These are phyloP conservation scores for Sinotaia quadrata DNA, from an alignment of 2,888 invertebrate genomes.

Conservation along the genomic window DNA sequence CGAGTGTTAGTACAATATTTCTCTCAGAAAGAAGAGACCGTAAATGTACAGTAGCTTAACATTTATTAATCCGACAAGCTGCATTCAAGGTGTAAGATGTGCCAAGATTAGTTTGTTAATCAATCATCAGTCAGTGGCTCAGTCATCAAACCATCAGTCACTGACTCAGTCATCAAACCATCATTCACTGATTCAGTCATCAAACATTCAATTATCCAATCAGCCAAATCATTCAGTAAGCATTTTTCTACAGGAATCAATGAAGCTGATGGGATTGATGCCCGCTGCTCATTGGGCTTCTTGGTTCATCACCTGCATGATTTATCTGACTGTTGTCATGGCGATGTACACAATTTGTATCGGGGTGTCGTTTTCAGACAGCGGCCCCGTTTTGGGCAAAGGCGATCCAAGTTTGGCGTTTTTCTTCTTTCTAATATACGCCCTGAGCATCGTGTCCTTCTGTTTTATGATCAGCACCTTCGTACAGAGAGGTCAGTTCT, in stretches of 20 bases:
- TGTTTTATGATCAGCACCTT: constrained; percentile 86
- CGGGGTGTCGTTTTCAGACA: constrained; percentile 38
- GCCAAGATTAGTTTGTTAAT: no score
- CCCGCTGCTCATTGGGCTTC: constrained; percentile 88
- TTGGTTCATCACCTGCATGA: constrained; percentile 85
- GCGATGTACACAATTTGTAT: constrained; percentile 71
- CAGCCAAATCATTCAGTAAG: no score
- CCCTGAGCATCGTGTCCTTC: constrained; percentile 81
- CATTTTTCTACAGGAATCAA: constrained; percentile 79
- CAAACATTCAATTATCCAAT: no score
- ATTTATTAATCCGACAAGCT: no score
- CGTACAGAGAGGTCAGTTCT: constrained; percentile 81
- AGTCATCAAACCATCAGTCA: no score
- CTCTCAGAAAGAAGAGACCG: no score
- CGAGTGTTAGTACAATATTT: no score
- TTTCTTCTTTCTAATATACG: constrained; percentile 82
- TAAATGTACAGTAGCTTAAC: no score
- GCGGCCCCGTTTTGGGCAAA: constrained; percentile 46
- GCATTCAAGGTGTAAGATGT: no score
- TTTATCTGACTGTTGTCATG: constrained; percentile 79
- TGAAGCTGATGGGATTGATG: constrained; percentile 90
- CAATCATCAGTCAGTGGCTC: no score
- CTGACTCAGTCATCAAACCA: no score
- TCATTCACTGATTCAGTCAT: no score
- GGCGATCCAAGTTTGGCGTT: constrained; percentile 79